Conservation (phyloP, 2,113 vertebrate species). For the Protobothrops mucrosquamatus region DNA sequence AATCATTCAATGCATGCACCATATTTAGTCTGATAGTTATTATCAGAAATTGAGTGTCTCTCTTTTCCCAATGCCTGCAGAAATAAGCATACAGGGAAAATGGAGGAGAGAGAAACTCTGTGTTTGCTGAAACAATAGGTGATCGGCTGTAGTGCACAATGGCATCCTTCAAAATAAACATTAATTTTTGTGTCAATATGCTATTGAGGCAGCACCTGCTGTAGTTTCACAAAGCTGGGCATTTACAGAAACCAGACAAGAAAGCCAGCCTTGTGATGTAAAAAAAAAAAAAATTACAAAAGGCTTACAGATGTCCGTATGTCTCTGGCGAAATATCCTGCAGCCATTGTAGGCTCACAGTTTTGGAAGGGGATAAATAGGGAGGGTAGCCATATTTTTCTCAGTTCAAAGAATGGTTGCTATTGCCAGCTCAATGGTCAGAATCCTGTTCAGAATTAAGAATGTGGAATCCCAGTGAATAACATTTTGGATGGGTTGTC, state of each 20-base stretch:
- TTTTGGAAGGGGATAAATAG: conserved; percentile 13
- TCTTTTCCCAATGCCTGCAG: conserved; percentile 19
- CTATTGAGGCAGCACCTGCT: conserved; percentile 43
- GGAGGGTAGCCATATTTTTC: neutral
- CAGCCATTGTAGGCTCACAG: neutral
- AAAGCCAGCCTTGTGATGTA: neutral
- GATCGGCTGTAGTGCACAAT: conserved; percentile 31
- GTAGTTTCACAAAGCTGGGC: conserved; percentile 12
- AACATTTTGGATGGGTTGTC: neutral
- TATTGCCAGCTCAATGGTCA: neutral
- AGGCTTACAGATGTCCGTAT: conserved; percentile 14
- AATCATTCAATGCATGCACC: neutral
- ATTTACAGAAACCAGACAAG: conserved; percentile 24
- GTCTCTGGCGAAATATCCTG: neutral
- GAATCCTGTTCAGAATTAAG: neutral
- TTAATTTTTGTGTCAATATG: conserved; percentile 42
- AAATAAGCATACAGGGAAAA: conserved; percentile 16
- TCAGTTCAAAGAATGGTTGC: neutral
- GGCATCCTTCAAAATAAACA: conserved; percentile 47
- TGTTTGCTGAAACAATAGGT: conserved; percentile 33
- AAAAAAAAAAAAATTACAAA: conserved; percentile 8
- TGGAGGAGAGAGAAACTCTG: conserved; percentile 18
- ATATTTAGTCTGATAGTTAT: neutral
- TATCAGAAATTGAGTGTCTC: neutral
- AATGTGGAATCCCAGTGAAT: neutral